Evolutionary conservation across 2,888 invertebrate genomes (phyloP), one percentile per base, ranked within the genome.

Genomic region (Cantharis rufa): DNA sequence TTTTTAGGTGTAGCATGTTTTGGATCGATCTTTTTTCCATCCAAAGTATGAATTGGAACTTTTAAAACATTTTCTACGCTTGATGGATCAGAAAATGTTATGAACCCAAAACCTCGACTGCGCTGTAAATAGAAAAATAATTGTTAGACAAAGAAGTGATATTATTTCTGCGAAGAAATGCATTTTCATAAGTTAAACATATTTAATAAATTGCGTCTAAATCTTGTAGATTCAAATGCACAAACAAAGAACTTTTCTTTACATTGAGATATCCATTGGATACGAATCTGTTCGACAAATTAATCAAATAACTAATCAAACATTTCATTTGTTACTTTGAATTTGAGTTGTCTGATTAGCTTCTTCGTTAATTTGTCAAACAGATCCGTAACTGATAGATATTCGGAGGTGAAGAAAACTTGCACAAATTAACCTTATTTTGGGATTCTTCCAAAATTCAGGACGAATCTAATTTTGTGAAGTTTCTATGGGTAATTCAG

Each of bases 1-100:
- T 96, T 96, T 88, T 96, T 96, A 80, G 96, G 96, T 71, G 96
- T 96, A 76, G 96, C 96, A 90, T 96, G 96, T 86, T 97, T 97
- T 76, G 97, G 97, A 88, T 97, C 97, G 88, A 97, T 97, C 89
- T 96, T 95, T 89, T 97, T 97, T 80, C 96, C 96, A 89, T 97
- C 96, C 82, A 97, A 90, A 72, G 96, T 96, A 91, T 96, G 96
- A 81, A 96, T 94, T 76, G 96, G 96, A 82, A 96, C 95, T 84
- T 96, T 95, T 74, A 97, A 92, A 78, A 97, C 96, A 90, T 96
- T 96, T 89, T 96, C 96, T 81, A 97, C 96, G 85, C 96, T 94
- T 82, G 94, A 92, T 75, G 96, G 95, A 89, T 96, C 96, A 88
- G 95, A 94, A 90, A 97, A 97, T 85, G 96, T 96, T 89, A 97